phyloP scores from a whole-genome alignment of 30 jellyfish, hydroid and myxozoan species.

The Aurelia aurita complex sp. Pacific region DNA sequence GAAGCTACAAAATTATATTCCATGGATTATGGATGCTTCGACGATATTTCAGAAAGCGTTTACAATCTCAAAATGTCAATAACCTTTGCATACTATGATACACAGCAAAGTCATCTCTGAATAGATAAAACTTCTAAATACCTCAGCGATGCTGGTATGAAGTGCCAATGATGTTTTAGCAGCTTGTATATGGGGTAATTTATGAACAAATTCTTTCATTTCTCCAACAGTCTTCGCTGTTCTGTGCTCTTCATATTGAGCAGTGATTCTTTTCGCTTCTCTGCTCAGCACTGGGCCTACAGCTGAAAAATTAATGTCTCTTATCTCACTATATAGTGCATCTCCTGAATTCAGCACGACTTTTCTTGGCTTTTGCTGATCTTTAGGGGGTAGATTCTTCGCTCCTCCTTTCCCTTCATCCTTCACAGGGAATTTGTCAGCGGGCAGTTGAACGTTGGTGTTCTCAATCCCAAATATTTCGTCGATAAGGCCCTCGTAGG shows the following conservation, averaged over 20 bases:
- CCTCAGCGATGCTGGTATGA: slow-evolving; percentile 85
- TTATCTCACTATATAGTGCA: slow-evolving; percentile 79
- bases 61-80: too few species aligned
- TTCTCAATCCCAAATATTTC: slow-evolving; percentile 85
- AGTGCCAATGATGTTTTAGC: slow-evolving; percentile 86
- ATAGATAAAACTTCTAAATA: not conserved
- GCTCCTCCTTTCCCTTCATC: slow-evolving; percentile 66
- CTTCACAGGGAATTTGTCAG: slow-evolving; percentile 82
- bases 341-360: slow-evolving; percentile 84
- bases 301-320: slow-evolving; percentile 94
- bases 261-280: slow-evolving; percentile 96
- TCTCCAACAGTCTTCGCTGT: slow-evolving; percentile 99
- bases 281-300: slow-evolving; percentile 95
- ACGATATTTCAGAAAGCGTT: too few species aligned
- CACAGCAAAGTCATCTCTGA: too few species aligned
- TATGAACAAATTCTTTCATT: slow-evolving; percentile 95
- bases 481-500: slow-evolving; percentile 97
- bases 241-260: slow-evolving; percentile 94
- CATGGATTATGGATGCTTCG: too few species aligned
- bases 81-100: too few species aligned
- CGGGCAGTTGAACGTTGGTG: slow-evolving; percentile 85
- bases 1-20: too few species aligned
- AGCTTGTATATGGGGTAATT: slow-evolving; percentile 95
- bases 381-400: slow-evolving; percentile 22
- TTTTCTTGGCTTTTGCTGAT: slow-evolving; percentile 78